Evolutionary conservation across 2,113 vertebrate species (phyloP).

Genomic region (Pardalotus punctatus): DNA sequence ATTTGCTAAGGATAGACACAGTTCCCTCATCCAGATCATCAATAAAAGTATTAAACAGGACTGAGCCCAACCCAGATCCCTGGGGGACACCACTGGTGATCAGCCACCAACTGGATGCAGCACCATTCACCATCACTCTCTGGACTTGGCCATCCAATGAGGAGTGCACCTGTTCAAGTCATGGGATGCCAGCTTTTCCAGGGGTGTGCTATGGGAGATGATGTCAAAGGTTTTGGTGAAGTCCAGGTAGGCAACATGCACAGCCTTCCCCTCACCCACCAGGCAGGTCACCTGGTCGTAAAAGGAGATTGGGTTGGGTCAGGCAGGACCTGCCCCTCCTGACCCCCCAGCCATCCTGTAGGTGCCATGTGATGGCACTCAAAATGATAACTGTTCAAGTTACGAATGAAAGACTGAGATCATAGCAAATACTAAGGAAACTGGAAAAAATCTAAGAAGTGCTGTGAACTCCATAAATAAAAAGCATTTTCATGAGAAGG

Average conservation of each 20-base stretch:
- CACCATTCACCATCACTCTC: not conserved
- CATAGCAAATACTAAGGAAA: not conserved
- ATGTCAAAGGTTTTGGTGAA: not conserved
- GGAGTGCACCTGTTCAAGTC: not conserved
- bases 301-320: not conserved
- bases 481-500: not conserved
- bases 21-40: not conserved
- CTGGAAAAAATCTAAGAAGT: not conserved
- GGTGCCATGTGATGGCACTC: accelerated
- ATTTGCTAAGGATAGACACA: not conserved
- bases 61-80: not conserved
- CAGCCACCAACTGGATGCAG: accelerated
- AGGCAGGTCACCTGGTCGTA: accelerated
- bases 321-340: not conserved
- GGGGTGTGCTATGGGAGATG: accelerated
- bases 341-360: accelerated
- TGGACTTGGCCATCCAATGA: not conserved
- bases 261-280: not conserved
- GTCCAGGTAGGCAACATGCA: not conserved
- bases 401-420: not conserved
- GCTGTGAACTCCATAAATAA: not conserved
- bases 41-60: not conserved
- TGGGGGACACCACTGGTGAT: not conserved
- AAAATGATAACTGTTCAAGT: not conserved
- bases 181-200: not conserved